Base-by-base conservation (phyloP, 2,113 vertebrate genomes). In the Ibidorhyncha struthersii region DNA sequence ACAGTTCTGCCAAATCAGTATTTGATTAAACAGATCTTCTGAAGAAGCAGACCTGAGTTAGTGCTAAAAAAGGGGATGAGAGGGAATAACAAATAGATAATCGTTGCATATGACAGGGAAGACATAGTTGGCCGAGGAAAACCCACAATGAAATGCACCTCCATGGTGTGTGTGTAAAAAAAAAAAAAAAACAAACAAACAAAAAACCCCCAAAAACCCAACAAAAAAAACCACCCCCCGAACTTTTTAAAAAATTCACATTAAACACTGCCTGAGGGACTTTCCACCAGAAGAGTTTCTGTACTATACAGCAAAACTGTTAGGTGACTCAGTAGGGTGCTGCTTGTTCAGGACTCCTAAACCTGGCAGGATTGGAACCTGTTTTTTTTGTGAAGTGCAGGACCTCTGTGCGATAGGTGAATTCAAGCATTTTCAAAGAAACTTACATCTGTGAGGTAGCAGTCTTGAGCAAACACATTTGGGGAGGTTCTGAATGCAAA, bases 191-290 rank as follows among this genome's bases (percentile, higher is more conserved):
- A 45, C 10, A 47, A 20, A 32, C 30, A 56, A 56, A 56, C 16
- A 10, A 29, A 3, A 2, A 23, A 3, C 4, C 3, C 1, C 21
- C 6, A n/a, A 56, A n/a, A n/a, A n/a, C n/a, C n/a, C n/a, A 56
- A 56, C 16, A 10, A 29, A 3, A 2, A 23, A 3, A n/a, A n/a
- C n/a, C n/a, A n/a, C n/a, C 4, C 3, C 1, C 21, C 6, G 26
- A 56, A 8, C 3, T 26, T 21, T 25, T 10, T 12, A 27, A 52
- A 77, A 47, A 62, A 58, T 1, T 63, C 2, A 38, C 5, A 4
- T 72, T 69, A 43, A 52, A 38, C 1, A 2, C 14, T 58, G n/a
- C 4, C 29, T 32, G 21, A 40, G 13, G 13, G 4, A 4, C 9
- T 80, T 76, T 30, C 2, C 27, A 8, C n/a, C 14, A 19, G 15